These are phyloP conservation scores for Argya squamiceps DNA, from an alignment of 2,797 vertebrate genomes.

Conservation along the genomic window DNA sequence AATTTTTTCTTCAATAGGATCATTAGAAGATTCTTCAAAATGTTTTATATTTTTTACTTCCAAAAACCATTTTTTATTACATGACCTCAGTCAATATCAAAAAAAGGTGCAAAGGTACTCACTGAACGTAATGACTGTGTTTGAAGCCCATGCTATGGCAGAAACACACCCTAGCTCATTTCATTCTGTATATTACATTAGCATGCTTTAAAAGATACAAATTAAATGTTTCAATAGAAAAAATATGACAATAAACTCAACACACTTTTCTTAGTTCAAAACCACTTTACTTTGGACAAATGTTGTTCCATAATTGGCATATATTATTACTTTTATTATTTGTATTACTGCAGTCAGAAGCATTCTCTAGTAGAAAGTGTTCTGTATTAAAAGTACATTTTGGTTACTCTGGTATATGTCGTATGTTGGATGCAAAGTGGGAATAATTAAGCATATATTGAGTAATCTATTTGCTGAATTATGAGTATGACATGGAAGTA, in stretches of 20 bases:
- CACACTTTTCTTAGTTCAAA: background rate
- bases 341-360: background rate
- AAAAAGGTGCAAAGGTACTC: background rate
- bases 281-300: background rate
- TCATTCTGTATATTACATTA: background rate
- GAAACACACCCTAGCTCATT: background rate
- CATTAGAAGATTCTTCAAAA: background rate
- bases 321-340: background rate
- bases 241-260: background rate
- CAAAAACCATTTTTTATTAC: background rate
- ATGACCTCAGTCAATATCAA: background rate
- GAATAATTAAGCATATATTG: background rate
- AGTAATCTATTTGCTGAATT: background rate
- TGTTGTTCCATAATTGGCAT: background rate
- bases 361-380: background rate
- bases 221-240: background rate
- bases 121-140: background rate
- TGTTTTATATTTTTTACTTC: background rate
- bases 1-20: background rate
- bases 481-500: background rate
- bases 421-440: background rate
- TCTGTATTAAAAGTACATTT: background rate
- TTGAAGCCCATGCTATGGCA: background rate
- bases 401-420: background rate
- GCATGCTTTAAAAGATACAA: background rate